Base-by-base conservation (phyloP, 1,140 invertebrate species). In the Euwallacea fornicatus region DNA sequence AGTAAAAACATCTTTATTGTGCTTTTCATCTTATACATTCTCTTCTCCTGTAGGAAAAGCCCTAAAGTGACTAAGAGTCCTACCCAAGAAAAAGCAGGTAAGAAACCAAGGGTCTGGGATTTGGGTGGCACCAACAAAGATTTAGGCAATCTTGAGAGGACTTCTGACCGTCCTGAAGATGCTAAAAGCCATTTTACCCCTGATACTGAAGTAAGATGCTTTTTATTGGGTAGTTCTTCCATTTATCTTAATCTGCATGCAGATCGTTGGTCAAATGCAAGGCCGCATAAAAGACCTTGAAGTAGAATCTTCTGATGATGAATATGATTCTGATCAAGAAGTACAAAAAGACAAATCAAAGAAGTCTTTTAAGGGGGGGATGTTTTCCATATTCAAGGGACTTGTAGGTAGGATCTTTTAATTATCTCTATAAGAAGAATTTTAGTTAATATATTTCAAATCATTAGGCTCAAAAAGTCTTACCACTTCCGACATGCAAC, bases 81-180 rank as follows among this genome's bases (percentile, higher is more conserved):
- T 13, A 86, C 86, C 70, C 79, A 83, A 13, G 88, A 91, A 53
- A 93, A 91, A 80, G 88, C 92, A 74, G 91, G 91, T 0, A 99
- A 98, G 79, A 92, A 94, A 79, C 93, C 91, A 0, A 87, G 95
- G 50, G 88, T 93, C 10, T 98, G 97, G 97, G 95, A 95, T 73
- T 81, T 94, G 33, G 88, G 89, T 63, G 96, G 95, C 58, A 89
- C 86, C 42, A 83, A 83, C 6, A 92, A 91, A 69, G 96, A 98
- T 81, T 82, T 91, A n/a, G 86, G 87, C 2, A 82, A 84, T 33
- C 83, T 99, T 9, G 95, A 99, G 81, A 90, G 92, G 77, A 95
- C 93, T 67, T 92, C 88, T 76, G 90, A 93, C 80, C 88, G 88
- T 76, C 89, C 90, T 9, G 85, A 87, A 64, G 88, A 92, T 74